Conservation (phyloP, 2,888 invertebrate species). For the Mesoligia furuncula region DNA sequence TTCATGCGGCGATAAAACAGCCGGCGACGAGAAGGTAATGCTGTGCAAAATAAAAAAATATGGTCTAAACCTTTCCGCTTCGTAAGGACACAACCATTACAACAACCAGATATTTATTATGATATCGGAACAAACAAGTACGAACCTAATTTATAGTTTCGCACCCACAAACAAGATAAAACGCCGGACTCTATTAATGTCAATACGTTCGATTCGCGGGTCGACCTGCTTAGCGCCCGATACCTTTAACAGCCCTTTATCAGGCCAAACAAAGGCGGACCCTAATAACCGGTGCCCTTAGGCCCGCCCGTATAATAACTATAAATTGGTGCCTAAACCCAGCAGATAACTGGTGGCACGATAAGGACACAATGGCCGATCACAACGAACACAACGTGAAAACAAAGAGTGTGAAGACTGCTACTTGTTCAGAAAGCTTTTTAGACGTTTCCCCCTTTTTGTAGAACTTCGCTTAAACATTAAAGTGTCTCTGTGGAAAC, state of each 20-base stretch:
- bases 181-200: constrained; percentile 41
- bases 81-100: constrained; percentile 4
- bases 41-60: background rate
- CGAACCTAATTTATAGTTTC: constrained; percentile 54
- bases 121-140: constrained; percentile 30
- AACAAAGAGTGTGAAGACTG: constrained; percentile 75
- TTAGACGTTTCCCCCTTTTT: constrained; percentile 71
- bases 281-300: constrained; percentile 73
- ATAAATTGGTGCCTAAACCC: constrained; percentile 75
- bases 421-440: constrained; percentile 78
- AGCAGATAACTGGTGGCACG: constrained; percentile 73
- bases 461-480: constrained; percentile 78
- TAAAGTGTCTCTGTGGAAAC: constrained; percentile 75
- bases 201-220: constrained; percentile 47
- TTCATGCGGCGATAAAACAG: too few relatives aligned
- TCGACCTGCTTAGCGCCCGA: constrained; percentile 56
- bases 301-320: constrained; percentile 78
- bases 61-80: background rate
- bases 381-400: constrained; percentile 76
- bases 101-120: constrained; percentile 24
- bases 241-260: constrained; percentile 73
- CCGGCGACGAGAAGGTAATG: too few relatives aligned
- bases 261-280: constrained; percentile 74
- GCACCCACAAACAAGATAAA: constrained; percentile 57
- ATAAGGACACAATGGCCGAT: constrained; percentile 81